Percentiles rank a stretch among this genome's conserved stretches.
These are phyloP conservation scores for Drosophila varians DNA, from an alignment of 1,140 invertebrate genomes.

Conservation along the genomic window DNA sequence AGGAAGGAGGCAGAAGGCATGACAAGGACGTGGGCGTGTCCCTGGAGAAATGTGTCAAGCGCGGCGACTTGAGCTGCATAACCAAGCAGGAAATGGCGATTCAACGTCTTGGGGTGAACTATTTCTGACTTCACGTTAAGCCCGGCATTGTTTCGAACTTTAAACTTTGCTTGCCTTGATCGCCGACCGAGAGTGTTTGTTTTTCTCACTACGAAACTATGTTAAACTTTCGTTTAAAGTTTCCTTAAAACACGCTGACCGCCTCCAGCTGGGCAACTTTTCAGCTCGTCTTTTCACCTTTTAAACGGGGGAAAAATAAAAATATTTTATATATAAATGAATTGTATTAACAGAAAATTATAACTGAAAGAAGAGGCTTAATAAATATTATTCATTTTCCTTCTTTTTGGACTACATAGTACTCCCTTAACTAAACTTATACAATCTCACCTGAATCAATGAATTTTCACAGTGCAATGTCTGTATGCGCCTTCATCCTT, in stretches of 20 bases:
- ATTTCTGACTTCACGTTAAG: constrained; percentile 23
- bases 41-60: constrained; percentile 77
- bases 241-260: constrained; percentile 21
- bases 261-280: constrained; percentile 50
- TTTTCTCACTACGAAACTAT: constrained; percentile 48
- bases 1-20: constrained; percentile 3
- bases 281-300: constrained; percentile 59
- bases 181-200: constrained; percentile 16
- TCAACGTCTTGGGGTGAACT: constrained; percentile 8
- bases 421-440: too few species aligned
- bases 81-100: constrained; percentile 53
- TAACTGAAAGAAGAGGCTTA: background rate
- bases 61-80: constrained; percentile 76
- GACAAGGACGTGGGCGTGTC: constrained; percentile 60
- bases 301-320: constrained; percentile 25
- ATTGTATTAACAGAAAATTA: constrained; percentile 3
- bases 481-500: background rate
- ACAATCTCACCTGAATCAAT: background rate
- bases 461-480: background rate
- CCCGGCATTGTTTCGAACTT: constrained; percentile 52
- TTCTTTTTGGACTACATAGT: too few species aligned
- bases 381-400: background rate
- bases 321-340: background rate
- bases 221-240: constrained; percentile 52
- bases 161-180: constrained; percentile 38